These are phyloP conservation scores for Alloplasta piceator DNA, from an alignment of 2,888 invertebrate genomes.

Conservation along the genomic window DNA sequence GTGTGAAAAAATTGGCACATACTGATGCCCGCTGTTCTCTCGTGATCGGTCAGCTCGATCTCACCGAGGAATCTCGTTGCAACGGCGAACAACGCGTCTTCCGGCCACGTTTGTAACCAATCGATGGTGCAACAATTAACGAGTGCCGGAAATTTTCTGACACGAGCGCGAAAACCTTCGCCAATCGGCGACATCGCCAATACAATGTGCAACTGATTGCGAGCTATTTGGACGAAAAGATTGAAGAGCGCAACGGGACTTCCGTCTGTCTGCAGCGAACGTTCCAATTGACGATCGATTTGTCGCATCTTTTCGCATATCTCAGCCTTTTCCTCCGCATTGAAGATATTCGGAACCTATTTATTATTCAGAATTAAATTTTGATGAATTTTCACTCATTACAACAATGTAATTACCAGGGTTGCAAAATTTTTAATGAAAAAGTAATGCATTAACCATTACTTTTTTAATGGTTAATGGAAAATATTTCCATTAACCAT, in stretches of 20 bases:
- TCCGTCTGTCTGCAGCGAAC: conserved; percentile 95
- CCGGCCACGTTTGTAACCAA: conserved; percentile 97
- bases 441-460: too few relatives aligned
- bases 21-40: conserved; percentile 91
- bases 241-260: conserved; percentile 95
- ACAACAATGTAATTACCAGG: neutral
- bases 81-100: conserved; percentile 95
- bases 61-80: conserved; percentile 92
- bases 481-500: too few relatives aligned
- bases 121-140: conserved; percentile 98
- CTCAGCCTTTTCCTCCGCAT: conserved; percentile 93
- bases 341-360: conserved; percentile 92
- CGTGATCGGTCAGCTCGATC: conserved; percentile 90
- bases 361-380: too few relatives aligned
- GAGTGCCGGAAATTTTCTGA: conserved; percentile 95
- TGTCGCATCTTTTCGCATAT: conserved; percentile 96
- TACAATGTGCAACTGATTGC: conserved; percentile 95
- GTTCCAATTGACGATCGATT: conserved; percentile 94
- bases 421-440: too few relatives aligned
- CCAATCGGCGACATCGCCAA: conserved; percentile 96
- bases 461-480: too few relatives aligned
- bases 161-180: conserved; percentile 91
- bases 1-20: conserved; percentile 96
- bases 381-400: conserved; percentile 11
- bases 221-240: conserved; percentile 93